Evolutionary conservation across 2,888 invertebrate species (phyloP).

Genomic region (Cacoxenus indagator): DNA sequence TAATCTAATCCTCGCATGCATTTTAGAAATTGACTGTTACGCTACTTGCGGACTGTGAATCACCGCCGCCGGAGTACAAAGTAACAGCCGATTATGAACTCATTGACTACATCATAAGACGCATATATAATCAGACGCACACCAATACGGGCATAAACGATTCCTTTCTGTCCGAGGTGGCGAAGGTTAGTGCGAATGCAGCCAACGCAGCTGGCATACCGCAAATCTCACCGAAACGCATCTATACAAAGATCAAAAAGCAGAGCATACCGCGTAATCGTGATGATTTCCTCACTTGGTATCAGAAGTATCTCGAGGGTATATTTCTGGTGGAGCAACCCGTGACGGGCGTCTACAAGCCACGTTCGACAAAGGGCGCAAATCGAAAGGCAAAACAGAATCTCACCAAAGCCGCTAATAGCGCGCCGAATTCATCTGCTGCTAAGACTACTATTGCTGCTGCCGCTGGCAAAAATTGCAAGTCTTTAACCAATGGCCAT

Average conservation of each 20-base stretch:
- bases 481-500: not conserved
- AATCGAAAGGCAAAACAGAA: not conserved
- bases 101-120: slow-evolving; percentile 66
- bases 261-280: slow-evolving; percentile 62
- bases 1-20: not conserved
- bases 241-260: slow-evolving; percentile 66
- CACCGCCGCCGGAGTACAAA: slow-evolving; percentile 36
- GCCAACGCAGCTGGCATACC: slow-evolving; percentile 44
- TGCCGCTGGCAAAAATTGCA: slow-evolving; percentile 5
- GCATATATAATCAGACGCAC: slow-evolving; percentile 67
- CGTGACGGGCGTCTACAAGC: not conserved
- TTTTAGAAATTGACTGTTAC: slow-evolving; percentile 46
- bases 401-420: not conserved
- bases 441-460: not conserved
- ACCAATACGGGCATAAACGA: slow-evolving; percentile 65
- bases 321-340: slow-evolving; percentile 54
- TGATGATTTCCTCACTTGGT: slow-evolving; percentile 65
- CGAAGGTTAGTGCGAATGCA: slow-evolving; percentile 65
- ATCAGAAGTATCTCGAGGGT: slow-evolving; percentile 65
- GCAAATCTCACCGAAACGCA: slow-evolving; percentile 66
- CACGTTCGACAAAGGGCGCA: not conserved
- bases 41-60: slow-evolving; percentile 12
- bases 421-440: not conserved
- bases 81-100: slow-evolving; percentile 63
- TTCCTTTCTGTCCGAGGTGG: slow-evolving; percentile 63